Evolutionary conservation across 2,113 vertebrate genomes (phyloP).

Genomic region (Nothoprocta perdicaria): DNA sequence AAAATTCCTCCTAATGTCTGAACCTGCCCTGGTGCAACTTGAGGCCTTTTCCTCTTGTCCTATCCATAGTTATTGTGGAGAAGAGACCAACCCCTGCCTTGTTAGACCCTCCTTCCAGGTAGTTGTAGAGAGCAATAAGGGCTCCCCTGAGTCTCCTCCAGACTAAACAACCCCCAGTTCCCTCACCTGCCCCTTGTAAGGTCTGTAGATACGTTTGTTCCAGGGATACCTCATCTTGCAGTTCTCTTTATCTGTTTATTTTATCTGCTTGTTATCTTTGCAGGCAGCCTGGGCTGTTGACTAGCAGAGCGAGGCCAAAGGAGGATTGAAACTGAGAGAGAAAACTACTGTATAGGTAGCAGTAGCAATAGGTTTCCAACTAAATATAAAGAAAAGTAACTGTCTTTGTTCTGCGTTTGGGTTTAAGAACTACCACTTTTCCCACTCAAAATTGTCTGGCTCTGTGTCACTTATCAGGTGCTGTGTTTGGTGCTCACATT

Average conservation of each 20-base stretch:
- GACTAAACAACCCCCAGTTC: no score
- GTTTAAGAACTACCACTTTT: neutral
- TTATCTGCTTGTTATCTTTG: neutral
- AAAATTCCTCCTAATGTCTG: no score
- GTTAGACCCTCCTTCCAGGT: no score
- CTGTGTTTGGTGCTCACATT: neutral
- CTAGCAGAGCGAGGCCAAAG: neutral
- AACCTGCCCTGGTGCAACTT: no score
- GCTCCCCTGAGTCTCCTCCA: no score
- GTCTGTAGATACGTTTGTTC: neutral
- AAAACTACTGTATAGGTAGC: neutral
- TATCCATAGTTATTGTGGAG: no score
- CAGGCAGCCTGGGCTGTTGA: neutral
- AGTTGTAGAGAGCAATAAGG: no score
- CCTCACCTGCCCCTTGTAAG: no score
- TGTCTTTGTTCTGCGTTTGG: neutral
- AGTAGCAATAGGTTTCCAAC: neutral
- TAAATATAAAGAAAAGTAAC: accelerated
- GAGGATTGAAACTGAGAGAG: neutral
- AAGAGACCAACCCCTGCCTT: no score
- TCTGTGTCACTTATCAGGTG: neutral
- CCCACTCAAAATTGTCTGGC: neutral
- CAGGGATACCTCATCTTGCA: neutral
- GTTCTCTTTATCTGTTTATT: neutral
- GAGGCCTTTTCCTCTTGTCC: no score